Conservation (phyloP, 2,113 vertebrate genomes). For the Psilopogon haemacephalus region DNA sequence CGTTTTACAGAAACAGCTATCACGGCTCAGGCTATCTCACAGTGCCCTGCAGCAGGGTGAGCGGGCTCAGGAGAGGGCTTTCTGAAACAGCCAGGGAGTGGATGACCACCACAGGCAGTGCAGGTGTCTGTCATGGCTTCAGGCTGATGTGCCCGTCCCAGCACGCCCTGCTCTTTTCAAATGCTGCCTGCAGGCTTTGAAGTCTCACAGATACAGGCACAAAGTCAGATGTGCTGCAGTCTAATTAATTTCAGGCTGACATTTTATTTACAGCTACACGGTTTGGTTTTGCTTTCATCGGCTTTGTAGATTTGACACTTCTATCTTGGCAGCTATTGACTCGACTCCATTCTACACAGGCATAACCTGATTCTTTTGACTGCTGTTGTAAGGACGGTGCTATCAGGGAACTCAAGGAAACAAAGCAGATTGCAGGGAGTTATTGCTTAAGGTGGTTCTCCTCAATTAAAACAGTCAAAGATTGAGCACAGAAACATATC, state of each 20-base stretch:
- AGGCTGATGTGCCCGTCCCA: neutral
- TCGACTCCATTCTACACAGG: neutral
- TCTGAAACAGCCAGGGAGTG: neutral
- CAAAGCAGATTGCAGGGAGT: neutral
- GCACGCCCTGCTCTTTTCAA: neutral
- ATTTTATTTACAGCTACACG: constrained; percentile 30
- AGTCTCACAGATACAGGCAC: constrained; percentile 2
- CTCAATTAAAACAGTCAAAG: neutral
- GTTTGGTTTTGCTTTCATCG: neutral
- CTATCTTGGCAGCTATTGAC: constrained; percentile 37
- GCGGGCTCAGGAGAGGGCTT: neutral
- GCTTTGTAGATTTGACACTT: neutral
- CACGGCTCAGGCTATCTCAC: neutral
- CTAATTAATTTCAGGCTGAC: constrained; percentile 67
- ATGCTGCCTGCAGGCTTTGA: constrained; percentile 10
- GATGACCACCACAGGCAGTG: accelerated
- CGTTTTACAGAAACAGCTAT: neutral
- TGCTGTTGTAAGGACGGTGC: neutral
- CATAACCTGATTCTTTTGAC: neutral
- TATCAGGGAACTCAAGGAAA: neutral
- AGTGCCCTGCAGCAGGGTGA: neutral
- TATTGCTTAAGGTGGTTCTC: neutral
- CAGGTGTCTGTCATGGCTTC: neutral
- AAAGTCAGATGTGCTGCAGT: neutral
- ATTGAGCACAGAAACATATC: neutral